Conservation (phyloP, 2,797 vertebrate species). For the Notoglanidium macrostoma region DNA sequence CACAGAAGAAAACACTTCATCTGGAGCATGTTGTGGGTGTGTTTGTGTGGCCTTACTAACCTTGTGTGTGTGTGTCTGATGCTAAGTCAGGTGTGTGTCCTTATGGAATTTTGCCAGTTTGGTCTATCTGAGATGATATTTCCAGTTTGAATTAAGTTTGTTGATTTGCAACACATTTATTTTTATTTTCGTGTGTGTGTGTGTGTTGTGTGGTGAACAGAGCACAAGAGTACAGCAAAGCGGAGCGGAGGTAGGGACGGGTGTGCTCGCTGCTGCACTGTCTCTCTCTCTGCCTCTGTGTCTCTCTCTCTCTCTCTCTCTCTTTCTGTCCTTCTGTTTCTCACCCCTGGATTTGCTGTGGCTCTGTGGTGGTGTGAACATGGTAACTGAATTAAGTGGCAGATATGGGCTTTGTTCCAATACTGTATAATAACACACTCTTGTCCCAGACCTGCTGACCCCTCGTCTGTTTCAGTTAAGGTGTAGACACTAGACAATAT, state of each 20-base stretch:
- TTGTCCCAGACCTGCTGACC: not conserved
- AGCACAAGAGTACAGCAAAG: slow-evolving; percentile 1
- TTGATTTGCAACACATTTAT: not conserved
- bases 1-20: not conserved
- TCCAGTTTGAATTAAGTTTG: not conserved
- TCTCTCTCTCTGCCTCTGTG: slow-evolving; percentile 28
- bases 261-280: slow-evolving; percentile 48
- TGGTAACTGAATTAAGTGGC: slow-evolving; percentile 9
- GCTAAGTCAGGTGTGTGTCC: not conserved
- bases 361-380: slow-evolving; percentile 14
- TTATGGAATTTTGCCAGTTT: not conserved
- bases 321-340: slow-evolving; percentile 9
- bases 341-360: slow-evolving; percentile 29
- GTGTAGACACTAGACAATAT: not conserved
- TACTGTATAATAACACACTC: not conserved
- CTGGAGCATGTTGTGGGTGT: not conserved
- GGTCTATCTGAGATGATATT: not conserved
- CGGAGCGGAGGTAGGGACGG: slow-evolving; percentile 28
- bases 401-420: not conserved
- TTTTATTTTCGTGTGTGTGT: slow-evolving; percentile 1
- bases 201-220: slow-evolving; percentile 26
- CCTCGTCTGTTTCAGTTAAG: not conserved
- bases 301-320: slow-evolving; percentile 41
- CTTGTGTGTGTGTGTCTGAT: not conserved
- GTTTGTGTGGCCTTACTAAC: not conserved